phyloP scores from a whole-genome alignment of 2,888 invertebrate genomes.

The Sisyra terminalis region DNA sequence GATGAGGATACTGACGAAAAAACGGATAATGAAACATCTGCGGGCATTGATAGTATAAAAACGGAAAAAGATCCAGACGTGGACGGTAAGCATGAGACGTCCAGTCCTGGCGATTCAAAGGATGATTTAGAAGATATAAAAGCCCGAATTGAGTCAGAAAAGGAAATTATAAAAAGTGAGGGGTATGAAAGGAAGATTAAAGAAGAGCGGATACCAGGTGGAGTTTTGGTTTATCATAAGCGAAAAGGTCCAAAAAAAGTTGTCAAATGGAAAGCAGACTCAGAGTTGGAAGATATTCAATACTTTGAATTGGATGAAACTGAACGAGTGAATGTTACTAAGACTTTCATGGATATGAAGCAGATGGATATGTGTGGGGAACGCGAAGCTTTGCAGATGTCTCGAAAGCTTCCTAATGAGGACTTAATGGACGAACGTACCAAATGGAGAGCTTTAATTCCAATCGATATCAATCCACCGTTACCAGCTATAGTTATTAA shows the following conservation, averaged over 20 bases:
- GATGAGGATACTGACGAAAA: conserved; percentile 40
- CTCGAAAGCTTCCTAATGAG: conserved; percentile 55
- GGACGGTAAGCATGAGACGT: conserved; percentile 20
- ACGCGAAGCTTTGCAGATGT: conserved; percentile 63
- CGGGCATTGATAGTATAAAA: conserved; percentile 12
- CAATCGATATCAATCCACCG: conserved; percentile 49
- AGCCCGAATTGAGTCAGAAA: conserved; percentile 14
- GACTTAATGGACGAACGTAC: conserved; percentile 72
- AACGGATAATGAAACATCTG: conserved; percentile 16
- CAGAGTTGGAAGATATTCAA: conserved; percentile 62
- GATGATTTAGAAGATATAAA: conserved; percentile 5
- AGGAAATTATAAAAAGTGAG: conserved; percentile 11
- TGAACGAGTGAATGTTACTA: conserved; percentile 88
- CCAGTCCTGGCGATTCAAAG: conserved; percentile 15
- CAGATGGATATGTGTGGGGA: conserved; percentile 77
- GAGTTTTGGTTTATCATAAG: conserved; percentile 58
- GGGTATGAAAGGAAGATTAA: conserved; percentile 18
- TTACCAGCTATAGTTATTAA: conserved; percentile 53
- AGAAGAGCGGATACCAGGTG: conserved; percentile 21
- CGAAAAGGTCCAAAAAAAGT: conserved; percentile 65
- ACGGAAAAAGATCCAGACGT: conserved; percentile 22
- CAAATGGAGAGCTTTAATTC: conserved; percentile 54
- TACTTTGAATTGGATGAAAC: conserved; percentile 93
- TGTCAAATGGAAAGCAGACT: conserved; percentile 67
- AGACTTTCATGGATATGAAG: conserved; percentile 81